Base-by-base conservation (phyloP, 2,888 invertebrate genomes). In the Tenodera sinensis region DNA sequence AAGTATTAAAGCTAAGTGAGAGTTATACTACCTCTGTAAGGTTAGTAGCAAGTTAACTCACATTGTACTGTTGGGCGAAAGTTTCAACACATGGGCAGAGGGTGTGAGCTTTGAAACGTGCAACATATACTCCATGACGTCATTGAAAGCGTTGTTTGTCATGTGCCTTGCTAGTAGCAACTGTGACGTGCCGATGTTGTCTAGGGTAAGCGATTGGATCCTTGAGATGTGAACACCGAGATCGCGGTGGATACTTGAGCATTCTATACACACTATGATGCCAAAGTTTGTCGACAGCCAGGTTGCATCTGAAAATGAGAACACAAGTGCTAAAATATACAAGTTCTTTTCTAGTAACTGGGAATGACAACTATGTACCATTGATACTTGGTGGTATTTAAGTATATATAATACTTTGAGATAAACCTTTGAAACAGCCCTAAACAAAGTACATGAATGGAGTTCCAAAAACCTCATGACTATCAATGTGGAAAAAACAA, bases 221-320 rank as follows among this genome's bases (percentile, higher is more conserved):
- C 99, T 95, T 82, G 99, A 99, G 94, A 99, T 97, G 93, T 99
- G 99, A 71, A 99, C 99, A 90, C 99, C 99, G 91, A 99, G 95
- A 93, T 99, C 99, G 91, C 99, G 95, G 94, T 99, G 99, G 91
- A 99, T 98, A 34, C 99, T 99, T 83, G 99, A 99, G 93, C 99
- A 99, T 93, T 99, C 99, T 92, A 99, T 98, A 93, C 99, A 99
- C 1, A 99, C 98, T 92, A 99, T 97, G 91, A 99, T 97, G 90
- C 99, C 99, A 93, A 99, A 98, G 94, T 99, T 99, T 91, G 98
- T 97, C 90, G 98, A 98, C 92, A 99, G 94, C 99, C 99, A 99
- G 6, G 98, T 98, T 81, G 98, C 98, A 94, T 98, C 98, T 97
- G 94, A 84, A 94, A 94, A 34, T 8, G 8, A 34, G 34, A 34